Percentiles rank a stretch among this genome's conserved stretches.
phyloP scores from a whole-genome alignment of 2,797 vertebrate genomes.

The Agapornis canus region DNA sequence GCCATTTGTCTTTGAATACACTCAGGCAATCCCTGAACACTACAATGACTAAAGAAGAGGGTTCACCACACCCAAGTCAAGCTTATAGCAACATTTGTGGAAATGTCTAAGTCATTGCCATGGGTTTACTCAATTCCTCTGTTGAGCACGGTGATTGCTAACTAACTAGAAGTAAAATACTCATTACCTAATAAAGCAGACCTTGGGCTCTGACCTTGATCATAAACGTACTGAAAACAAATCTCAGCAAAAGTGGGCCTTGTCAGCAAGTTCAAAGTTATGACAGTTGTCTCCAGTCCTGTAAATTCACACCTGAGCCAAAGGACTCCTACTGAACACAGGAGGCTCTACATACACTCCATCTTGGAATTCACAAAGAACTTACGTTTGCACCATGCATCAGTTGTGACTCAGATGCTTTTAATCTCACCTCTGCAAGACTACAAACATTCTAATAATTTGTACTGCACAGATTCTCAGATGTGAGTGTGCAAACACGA shows the following conservation, averaged over 20 bases:
- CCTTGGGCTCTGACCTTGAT: neutral
- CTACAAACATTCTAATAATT: neutral
- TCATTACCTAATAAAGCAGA: neutral
- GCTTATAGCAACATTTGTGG: neutral
- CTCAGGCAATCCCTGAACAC: neutral
- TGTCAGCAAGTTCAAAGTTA: neutral
- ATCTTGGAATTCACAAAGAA: neutral
- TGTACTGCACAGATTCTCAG: neutral
- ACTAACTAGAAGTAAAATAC: neutral
- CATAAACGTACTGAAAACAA: neutral
- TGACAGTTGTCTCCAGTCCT: neutral
- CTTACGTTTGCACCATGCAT: accelerated
- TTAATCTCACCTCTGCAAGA: neutral
- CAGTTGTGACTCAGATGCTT: neutral
- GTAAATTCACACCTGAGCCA: neutral
- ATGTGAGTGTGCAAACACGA: accelerated
- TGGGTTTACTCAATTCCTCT: neutral
- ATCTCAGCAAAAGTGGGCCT: neutral
- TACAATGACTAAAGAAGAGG: neutral
- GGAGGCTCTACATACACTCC: accelerated
- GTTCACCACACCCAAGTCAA: neutral
- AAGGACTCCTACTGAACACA: neutral
- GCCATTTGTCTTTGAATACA: neutral
- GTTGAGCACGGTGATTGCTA: neutral
- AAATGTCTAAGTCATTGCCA: accelerated